Evolutionary conservation across 1,140 invertebrate genomes (phyloP).

Genomic region (Cherax quadricarinatus): DNA sequence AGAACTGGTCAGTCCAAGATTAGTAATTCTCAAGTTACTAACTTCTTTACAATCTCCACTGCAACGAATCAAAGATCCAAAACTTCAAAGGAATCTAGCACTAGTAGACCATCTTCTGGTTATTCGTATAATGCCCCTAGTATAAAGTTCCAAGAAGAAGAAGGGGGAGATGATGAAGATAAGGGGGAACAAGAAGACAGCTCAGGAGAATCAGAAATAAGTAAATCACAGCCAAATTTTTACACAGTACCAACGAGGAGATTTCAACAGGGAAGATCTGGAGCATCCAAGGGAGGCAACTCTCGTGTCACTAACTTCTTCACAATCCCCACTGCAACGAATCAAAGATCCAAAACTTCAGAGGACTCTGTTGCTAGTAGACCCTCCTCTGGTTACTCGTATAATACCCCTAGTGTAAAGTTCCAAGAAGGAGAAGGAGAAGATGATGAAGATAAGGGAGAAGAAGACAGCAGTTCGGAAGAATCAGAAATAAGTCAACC

Average conservation of each 20-base stretch:
- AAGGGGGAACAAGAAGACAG: background rate
- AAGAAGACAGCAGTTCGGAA: background rate
- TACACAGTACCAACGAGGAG: background rate
- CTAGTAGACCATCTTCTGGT: background rate
- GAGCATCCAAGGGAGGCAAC: background rate
- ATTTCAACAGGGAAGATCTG: background rate
- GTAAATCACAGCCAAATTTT: background rate
- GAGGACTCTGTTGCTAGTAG: background rate
- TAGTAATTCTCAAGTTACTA: background rate
- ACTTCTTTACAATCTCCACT: constrained; percentile 11
- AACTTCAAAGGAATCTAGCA: background rate
- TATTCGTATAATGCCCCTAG: background rate
- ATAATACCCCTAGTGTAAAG: background rate
- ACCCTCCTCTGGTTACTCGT: background rate
- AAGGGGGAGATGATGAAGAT: background rate
- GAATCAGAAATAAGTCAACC: background rate
- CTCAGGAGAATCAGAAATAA: background rate
- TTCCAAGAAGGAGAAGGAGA: background rate
- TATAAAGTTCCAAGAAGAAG: background rate
- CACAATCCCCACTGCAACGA: background rate
- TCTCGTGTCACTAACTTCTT: constrained; percentile 8
- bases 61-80: background rate
- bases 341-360: background rate
- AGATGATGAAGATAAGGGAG: background rate
- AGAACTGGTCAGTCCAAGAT: background rate